A percentile compares a stretch with the other conserved stretches of the same genome.
Conservation (phyloP, 2,888 invertebrate genomes). For the Hyles lineata region DNA sequence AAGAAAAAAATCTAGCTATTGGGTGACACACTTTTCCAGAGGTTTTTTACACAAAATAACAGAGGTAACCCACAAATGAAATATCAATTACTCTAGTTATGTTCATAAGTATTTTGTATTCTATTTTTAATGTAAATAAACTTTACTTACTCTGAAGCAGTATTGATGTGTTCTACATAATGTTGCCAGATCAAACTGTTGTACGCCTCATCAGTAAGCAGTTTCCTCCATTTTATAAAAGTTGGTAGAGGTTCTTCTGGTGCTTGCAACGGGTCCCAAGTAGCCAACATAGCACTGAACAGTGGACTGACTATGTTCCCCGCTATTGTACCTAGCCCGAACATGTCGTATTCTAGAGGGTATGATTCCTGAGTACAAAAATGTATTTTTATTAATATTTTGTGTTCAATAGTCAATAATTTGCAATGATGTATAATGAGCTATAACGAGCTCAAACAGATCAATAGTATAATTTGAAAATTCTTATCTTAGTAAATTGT, state of each 20-base stretch:
- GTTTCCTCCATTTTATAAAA: slow-evolving; percentile 89
- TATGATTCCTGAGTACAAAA: slow-evolving; percentile 57
- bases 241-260: slow-evolving; percentile 87
- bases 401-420: not conserved
- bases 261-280: slow-evolving; percentile 91
- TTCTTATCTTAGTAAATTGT: too few species aligned
- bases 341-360: slow-evolving; percentile 90
- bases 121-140: too few species aligned
- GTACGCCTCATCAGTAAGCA: slow-evolving; percentile 89
- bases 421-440: not conserved
- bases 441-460: too few species aligned
- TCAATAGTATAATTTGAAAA: too few species aligned
- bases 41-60: too few species aligned
- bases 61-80: too few species aligned
- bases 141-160: slow-evolving; percentile 89
- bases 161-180: slow-evolving; percentile 93
- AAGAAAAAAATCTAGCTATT: too few species aligned
- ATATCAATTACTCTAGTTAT: too few species aligned
- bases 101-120: too few species aligned
- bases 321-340: slow-evolving; percentile 93
- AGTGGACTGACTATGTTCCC: slow-evolving; percentile 93
- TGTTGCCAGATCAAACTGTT: slow-evolving; percentile 95
- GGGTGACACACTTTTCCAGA: too few species aligned
- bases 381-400: not conserved
- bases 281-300: slow-evolving; percentile 89